A percentile compares a stretch with the other conserved stretches of the same genome.
Conservation (phyloP, 2,888 invertebrate species). For the Isotomurus palustris region DNA sequence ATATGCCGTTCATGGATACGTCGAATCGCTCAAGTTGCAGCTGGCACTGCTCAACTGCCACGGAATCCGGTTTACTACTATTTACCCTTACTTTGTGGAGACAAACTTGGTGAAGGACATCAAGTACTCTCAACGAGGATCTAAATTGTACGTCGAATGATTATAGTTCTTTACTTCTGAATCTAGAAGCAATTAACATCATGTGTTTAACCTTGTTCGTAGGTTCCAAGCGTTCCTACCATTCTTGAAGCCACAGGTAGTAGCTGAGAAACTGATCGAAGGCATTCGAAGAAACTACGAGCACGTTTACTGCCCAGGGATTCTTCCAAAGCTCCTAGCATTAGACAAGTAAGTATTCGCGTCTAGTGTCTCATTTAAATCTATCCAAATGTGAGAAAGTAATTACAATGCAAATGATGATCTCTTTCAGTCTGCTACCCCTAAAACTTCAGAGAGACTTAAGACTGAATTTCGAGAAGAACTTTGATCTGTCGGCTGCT, state of each 20-base stretch:
- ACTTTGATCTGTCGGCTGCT: not conserved
- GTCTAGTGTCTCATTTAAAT: not conserved
- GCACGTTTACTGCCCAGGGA: slow-evolving; percentile 6
- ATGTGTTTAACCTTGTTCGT: not conserved
- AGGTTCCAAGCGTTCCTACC: not conserved
- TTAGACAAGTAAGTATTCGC: slow-evolving; percentile 3
- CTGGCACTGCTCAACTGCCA: not conserved
- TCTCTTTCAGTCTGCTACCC: not conserved
- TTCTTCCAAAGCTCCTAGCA: not conserved
- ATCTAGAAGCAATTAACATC: not conserved
- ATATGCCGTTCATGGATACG: slow-evolving; percentile 4
- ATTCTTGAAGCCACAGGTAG: slow-evolving; percentile 1
- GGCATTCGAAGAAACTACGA: slow-evolving; percentile 10
- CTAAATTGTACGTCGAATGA: not conserved
- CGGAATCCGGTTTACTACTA: slow-evolving; percentile 6
- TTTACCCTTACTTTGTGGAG: slow-evolving; percentile 6
- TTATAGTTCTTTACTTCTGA: not conserved
- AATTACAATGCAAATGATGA: not conserved
- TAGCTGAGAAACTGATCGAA: slow-evolving; percentile 6
- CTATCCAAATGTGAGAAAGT: not conserved
- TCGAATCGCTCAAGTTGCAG: slow-evolving; percentile 7
- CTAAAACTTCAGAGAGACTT: slow-evolving; percentile 6
- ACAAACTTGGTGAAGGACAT: slow-evolving; percentile 5
- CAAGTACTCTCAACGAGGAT: not conserved
- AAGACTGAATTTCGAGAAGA: not conserved